These are phyloP conservation scores for Rhabdophis nuchalis DNA, from an alignment of 2,797 vertebrate species.

Conservation along the genomic window DNA sequence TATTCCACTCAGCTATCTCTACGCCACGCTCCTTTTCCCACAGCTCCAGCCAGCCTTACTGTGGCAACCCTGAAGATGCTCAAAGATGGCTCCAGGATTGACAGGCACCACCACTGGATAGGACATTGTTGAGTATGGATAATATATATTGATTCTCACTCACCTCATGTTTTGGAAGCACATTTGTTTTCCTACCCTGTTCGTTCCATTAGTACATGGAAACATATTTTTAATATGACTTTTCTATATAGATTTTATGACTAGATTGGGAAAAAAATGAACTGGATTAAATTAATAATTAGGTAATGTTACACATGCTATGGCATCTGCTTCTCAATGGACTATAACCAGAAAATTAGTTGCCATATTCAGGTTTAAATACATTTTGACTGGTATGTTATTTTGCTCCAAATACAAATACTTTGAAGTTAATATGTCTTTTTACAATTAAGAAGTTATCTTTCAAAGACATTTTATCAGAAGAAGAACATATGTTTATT, in stretches of 20 bases:
- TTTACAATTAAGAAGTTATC: neutral
- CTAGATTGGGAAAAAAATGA: neutral
- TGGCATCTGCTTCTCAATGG: slow-evolving; percentile 13
- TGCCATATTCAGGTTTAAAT: slow-evolving; percentile 4
- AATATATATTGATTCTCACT: neutral
- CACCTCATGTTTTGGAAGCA: neutral
- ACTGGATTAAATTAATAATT: slow-evolving; percentile 2
- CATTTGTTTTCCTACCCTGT: neutral
- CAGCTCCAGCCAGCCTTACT: no score
- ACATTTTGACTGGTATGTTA: neutral
- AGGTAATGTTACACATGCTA: slow-evolving; percentile 10
- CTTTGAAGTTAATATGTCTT: neutral
- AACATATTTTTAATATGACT: neutral
- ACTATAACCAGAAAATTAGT: neutral
- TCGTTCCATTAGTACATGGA: neutral
- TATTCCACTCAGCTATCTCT: no score
- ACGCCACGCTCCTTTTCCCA: no score
- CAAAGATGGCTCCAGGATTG: no score
- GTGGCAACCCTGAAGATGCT: no score
- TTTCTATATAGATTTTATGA: neutral
- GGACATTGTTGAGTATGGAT: neutral
- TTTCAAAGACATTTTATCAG: neutral
- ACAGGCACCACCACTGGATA: no score
- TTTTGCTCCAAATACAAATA: neutral
- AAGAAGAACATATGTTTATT: neutral